Conservation (phyloP, 2,797 vertebrate genomes). For the Brachyrhaphis roseni region DNA sequence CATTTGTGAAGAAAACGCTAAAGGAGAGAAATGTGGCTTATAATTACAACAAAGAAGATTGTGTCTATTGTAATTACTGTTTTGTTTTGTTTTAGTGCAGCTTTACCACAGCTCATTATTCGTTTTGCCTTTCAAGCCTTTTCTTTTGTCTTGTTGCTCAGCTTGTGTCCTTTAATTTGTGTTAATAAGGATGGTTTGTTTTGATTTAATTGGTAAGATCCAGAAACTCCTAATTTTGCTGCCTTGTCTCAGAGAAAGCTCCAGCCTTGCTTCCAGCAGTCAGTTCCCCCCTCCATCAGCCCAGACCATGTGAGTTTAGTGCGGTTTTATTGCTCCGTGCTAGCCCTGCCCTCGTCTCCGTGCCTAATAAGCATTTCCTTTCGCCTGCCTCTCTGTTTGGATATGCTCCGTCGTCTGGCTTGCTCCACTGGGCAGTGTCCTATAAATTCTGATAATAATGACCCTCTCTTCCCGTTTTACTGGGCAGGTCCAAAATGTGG, state of each 20-base stretch:
- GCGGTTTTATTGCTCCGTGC: conserved; percentile 51
- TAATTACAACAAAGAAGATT: conserved; percentile 3
- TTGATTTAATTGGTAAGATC: conserved; percentile 77
- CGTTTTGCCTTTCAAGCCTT: conserved; percentile 35
- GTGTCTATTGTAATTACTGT: not conserved
- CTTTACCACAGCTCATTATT: conserved; percentile 17
- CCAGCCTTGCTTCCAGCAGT: conserved; percentile 73
- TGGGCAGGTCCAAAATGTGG: conserved; percentile 85
- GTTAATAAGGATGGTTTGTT: conserved; percentile 70
- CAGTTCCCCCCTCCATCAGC: conserved; percentile 64
- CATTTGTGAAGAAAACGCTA: conserved; percentile 12
- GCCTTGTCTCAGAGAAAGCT: conserved; percentile 74
- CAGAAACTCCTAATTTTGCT: conserved; percentile 82
- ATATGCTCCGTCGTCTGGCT: conserved; percentile 48
- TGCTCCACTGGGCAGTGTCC: conserved; percentile 58
- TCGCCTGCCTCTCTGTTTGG: conserved; percentile 62
- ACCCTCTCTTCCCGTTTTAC: conserved; percentile 79
- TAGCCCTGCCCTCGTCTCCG: conserved; percentile 52
- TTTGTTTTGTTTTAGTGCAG: conserved; percentile 13
- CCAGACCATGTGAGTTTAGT: conserved; percentile 61
- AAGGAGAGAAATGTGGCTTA: not conserved
- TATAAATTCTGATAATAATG: conserved; percentile 74
- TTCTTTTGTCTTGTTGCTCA: conserved; percentile 52
- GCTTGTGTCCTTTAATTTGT: conserved; percentile 55
- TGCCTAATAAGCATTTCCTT: conserved; percentile 61